These are phyloP conservation scores for Pristionchus japonicus DNA, from an alignment of 2,888 invertebrate genomes.

Conservation along the genomic window DNA sequence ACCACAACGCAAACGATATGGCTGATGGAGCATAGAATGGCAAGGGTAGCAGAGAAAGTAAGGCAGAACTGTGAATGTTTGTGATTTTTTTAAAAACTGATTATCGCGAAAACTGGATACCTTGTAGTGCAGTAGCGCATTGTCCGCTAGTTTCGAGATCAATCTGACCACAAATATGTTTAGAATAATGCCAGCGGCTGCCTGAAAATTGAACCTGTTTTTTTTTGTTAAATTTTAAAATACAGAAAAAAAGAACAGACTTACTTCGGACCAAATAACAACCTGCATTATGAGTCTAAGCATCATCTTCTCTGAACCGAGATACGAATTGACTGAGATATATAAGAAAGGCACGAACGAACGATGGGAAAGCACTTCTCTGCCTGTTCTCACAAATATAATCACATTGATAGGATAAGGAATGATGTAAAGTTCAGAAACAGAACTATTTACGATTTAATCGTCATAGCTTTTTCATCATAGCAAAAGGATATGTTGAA, in stretches of 20 bases:
- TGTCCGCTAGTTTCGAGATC: not conserved
- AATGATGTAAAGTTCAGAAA: no score
- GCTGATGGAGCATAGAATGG: not conserved
- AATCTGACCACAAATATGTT: not conserved
- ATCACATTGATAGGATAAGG: no score
- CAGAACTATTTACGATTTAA: no score
- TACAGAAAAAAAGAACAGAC: not conserved
- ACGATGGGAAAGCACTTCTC: no score
- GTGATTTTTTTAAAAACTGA: no score
- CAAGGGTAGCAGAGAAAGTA: not conserved
- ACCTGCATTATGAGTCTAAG: not conserved
- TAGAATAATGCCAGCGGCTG: not conserved
- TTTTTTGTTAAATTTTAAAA: not conserved
- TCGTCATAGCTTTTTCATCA: no score
- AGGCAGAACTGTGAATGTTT: not conserved
- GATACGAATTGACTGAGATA: no score
- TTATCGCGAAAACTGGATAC: not conserved
- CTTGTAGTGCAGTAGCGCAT: not conserved
- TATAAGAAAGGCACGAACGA: no score
- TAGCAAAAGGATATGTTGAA: no score
- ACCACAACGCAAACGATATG: not conserved
- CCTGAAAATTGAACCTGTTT: no score
- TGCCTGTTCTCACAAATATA: no score
- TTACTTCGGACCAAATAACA: not conserved
- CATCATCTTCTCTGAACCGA: no score